Evolutionary conservation across 2,888 invertebrate genomes (phyloP).

Genomic region (Palloptera scutellata): DNA sequence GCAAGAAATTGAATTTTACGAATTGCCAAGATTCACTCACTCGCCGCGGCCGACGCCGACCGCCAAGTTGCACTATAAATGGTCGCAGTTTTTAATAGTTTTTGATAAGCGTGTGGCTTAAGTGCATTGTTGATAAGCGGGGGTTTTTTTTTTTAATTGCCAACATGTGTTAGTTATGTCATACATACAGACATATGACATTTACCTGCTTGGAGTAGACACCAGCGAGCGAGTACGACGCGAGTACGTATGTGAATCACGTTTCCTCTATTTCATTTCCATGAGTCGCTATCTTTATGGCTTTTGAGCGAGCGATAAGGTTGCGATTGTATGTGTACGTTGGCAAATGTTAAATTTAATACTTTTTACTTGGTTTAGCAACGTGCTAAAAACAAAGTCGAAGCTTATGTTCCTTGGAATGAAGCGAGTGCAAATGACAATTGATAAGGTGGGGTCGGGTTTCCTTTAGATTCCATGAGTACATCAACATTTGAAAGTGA

Average conservation of each 20-base stretch:
- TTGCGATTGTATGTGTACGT: not conserved
- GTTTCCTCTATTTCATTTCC: not conserved
- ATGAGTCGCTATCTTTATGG: no score
- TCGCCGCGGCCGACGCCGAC: not conserved
- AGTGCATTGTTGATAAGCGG: not conserved
- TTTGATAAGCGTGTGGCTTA: conserved; percentile 5
- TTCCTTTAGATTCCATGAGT: no score
- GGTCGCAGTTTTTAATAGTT: not conserved
- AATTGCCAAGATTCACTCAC: not conserved
- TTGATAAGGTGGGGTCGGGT: no score
- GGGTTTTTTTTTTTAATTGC: not conserved
- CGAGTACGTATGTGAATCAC: not conserved
- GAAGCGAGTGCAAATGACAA: no score
- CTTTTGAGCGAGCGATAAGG: not conserved
- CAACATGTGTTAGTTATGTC: no score
- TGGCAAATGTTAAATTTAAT: no score
- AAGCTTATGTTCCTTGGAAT: no score
- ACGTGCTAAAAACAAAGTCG: no score
- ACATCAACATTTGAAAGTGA: no score
- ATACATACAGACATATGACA: no score
- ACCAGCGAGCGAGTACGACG: not conserved
- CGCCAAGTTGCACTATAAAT: no score
- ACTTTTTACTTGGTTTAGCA: no score
- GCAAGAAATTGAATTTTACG: conserved; percentile 6
- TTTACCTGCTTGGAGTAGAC: not conserved